Conservation (phyloP, 2,797 vertebrate genomes). For the Scyliorhinus canicula region DNA sequence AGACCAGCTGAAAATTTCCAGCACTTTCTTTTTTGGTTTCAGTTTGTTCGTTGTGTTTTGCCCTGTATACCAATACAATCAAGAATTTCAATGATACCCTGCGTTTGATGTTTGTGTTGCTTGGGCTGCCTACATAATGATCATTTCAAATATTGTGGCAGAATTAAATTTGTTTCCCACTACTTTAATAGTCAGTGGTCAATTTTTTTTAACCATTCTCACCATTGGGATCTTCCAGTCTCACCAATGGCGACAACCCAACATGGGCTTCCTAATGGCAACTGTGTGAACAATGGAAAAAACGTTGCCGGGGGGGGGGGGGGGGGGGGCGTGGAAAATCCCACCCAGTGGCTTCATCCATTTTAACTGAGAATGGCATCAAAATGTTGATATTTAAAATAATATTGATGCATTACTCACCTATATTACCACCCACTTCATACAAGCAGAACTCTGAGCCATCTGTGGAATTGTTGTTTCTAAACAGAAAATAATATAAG, state of each 20-base stretch:
- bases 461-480: conserved; percentile 60
- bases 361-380: neutral
- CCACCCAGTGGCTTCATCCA: too few species aligned
- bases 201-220: too few species aligned
- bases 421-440: conserved; percentile 81
- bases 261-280: too few species aligned
- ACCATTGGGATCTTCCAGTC: too few species aligned
- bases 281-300: too few species aligned
- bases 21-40: too few species aligned
- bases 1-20: too few species aligned
- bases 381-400: neutral
- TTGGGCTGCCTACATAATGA: neutral
- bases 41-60: neutral
- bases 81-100: neutral
- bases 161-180: neutral
- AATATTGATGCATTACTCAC: conserved; percentile 55
- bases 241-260: too few species aligned
- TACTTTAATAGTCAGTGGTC: neutral
- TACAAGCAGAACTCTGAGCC: conserved; percentile 63
- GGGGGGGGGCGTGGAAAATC: too few species aligned
- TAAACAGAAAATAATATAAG: conserved; percentile 39
- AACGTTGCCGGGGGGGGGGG: too few species aligned
- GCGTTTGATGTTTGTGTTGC: neutral
- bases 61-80: too few species aligned
- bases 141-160: neutral